Evolutionary conservation across 2,888 invertebrate species (phyloP).

Genomic region (Cephus spinipes): DNA sequence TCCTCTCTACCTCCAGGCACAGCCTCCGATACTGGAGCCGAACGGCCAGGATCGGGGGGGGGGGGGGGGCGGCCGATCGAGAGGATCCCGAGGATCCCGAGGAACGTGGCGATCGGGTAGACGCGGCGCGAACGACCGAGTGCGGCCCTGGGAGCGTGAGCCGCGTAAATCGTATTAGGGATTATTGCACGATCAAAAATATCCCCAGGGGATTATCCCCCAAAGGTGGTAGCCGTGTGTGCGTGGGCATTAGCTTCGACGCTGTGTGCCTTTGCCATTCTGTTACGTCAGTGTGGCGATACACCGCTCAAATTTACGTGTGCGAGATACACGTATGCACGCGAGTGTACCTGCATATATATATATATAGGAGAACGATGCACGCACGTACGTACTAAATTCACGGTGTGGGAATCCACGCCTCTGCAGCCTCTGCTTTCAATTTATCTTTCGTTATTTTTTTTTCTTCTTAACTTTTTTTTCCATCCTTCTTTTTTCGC

Average conservation of each 20-base stretch:
- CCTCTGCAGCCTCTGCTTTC: constrained; percentile 50
- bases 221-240: constrained; percentile 52
- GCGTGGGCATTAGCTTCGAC: constrained; percentile 56
- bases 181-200: constrained; percentile 67
- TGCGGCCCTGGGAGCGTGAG: constrained; percentile 46
- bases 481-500: no score
- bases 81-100: no score
- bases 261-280: constrained; percentile 13
- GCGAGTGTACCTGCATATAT: constrained; percentile 29
- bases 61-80: no score
- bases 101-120: neutral
- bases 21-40: no score
- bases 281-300: no score
- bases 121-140: neutral
- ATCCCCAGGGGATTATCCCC: constrained; percentile 64
- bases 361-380: neutral
- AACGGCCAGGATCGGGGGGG: no score
- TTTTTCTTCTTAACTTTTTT: neutral
- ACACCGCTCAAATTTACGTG: neutral
- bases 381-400: constrained; percentile 23
- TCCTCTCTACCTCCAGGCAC: no score
- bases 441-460: constrained; percentile 45
- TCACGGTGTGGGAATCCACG: constrained; percentile 49
- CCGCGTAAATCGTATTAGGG: constrained; percentile 66
- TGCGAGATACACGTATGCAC: constrained; percentile 23